Base-by-base conservation (phyloP, 2,888 invertebrate genomes). In the Tachina grossa region DNA sequence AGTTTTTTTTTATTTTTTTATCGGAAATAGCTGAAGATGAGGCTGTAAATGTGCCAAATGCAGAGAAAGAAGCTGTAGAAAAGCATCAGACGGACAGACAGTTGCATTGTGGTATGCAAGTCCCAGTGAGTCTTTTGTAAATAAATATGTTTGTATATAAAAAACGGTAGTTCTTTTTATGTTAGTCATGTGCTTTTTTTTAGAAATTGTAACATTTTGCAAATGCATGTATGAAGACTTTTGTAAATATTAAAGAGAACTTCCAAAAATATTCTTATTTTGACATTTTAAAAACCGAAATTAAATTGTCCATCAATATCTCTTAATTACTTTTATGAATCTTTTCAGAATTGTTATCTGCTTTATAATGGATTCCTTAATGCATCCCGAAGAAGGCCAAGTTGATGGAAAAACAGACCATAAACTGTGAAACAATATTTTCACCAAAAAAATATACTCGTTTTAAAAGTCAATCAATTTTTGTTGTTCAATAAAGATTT, bases 51-150 rank as follows among this genome's bases (percentile, higher is more conserved):
- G 19, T 51, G 51, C 61, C 51, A 66, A 63, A 63, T 16, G 39
- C 45, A 41, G n/a, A 68, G 49, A 59, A 31, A n/a, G 53, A 61
- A 71, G 53, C 51, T 71, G n/a, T 53, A 51, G 31, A 45, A 69
- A 16, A 43, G 65, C 14, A n/a, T 9, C 19, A 31, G 49, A 49
- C 39, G 6, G 31, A 31, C 31, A 5, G 31, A 31, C 31, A 31
- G 31, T 6, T 6, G 16, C 14, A 45, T 43, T 39, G 49, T 72
- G 14, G 59, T 41, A 9, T 16, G 16, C 5, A 22, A 65, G 49
- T 45, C 63, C 75, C 75, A 65, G 53, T 76, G 45, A 76, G 16
- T 31, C 9, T 11, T 76, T 57, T 57, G 6, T 13, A 41, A 65
- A 31, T 31, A 31, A 57, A 6, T 16, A 51, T 16, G 5, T 51